Percentiles rank a stretch among this genome's conserved stretches.
phyloP scores from a whole-genome alignment of 1,140 invertebrate genomes.

The Stegodyphus mimosarum region DNA sequence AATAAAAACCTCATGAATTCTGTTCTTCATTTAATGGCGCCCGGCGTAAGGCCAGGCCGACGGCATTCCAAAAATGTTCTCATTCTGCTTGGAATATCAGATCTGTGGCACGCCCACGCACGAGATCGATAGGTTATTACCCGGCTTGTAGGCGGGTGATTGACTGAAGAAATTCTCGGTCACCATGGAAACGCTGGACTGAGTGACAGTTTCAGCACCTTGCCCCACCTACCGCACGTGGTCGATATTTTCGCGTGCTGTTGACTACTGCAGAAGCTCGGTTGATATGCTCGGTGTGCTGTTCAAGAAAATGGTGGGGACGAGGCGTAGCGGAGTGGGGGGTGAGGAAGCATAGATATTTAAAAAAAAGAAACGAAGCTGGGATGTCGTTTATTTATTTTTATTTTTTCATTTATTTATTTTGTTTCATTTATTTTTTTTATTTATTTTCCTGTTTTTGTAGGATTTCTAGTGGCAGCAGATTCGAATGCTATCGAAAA shows the following conservation, averaged over 20 bases:
- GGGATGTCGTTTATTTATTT: slow-evolving; percentile 3
- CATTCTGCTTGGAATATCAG: slow-evolving; percentile 15
- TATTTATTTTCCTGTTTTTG: neutral
- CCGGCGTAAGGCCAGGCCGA: neutral
- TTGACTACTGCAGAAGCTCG: slow-evolving; percentile 23
- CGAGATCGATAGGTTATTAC: slow-evolving; percentile 48
- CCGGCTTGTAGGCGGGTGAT: slow-evolving; percentile 32
- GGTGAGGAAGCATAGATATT: neutral
- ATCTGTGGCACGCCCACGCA: slow-evolving; percentile 26
- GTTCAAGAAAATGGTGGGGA: neutral
- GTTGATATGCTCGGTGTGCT: slow-evolving; percentile 27
- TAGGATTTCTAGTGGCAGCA: neutral
- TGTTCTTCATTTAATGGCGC: neutral
- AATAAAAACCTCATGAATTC: too few relatives aligned
- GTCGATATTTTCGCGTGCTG: slow-evolving; percentile 38
- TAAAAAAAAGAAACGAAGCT: slow-evolving; percentile 1
- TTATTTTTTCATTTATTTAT: too few relatives aligned
- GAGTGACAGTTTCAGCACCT: slow-evolving; percentile 22
- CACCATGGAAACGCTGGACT: slow-evolving; percentile 21
- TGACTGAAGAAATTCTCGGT: slow-evolving; percentile 35
- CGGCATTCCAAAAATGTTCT: slow-evolving; percentile 19
- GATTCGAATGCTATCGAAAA: too few relatives aligned
- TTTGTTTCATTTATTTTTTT: too few relatives aligned
- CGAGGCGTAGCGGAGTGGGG: neutral
- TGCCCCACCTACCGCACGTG: slow-evolving; percentile 28